These are phyloP conservation scores for Cercopithecus mona DNA, from an alignment of 2,113 vertebrate genomes.

Conservation along the genomic window DNA sequence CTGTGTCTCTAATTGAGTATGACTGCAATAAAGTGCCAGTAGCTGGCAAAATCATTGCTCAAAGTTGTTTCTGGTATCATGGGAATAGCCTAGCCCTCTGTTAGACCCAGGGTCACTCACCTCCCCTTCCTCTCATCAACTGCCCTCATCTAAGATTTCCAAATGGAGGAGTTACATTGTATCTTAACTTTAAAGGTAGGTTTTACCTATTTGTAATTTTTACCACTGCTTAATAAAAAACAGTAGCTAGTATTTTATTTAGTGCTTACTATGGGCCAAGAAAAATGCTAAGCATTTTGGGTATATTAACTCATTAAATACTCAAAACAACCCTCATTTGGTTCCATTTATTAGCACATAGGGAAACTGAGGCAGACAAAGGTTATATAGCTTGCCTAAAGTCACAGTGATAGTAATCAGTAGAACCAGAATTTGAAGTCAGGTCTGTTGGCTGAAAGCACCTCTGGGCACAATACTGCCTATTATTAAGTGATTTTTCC, in stretches of 20 bases:
- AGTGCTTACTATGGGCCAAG: background rate
- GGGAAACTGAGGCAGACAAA: background rate
- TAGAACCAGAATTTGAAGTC: background rate
- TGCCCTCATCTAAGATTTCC: background rate
- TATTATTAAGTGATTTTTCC: background rate
- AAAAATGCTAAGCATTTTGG: background rate
- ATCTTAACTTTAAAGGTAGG: background rate
- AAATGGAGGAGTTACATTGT: background rate
- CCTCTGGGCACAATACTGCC: too few species aligned
- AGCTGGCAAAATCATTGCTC: background rate
- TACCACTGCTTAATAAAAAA: background rate
- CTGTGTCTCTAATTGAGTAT: background rate
- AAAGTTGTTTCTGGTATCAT: background rate
- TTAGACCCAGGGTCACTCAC: background rate
- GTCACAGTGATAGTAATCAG: background rate
- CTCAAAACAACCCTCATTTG: background rate
- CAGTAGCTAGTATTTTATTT: background rate
- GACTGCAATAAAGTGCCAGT: background rate
- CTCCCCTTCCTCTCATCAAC: background rate
- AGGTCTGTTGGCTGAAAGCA: background rate
- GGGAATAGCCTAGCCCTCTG: background rate
- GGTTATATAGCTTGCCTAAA: background rate
- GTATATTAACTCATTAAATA: background rate
- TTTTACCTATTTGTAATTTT: background rate
- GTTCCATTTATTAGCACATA: background rate